Evolutionary conservation across 1,140 invertebrate genomes (phyloP).

Genomic region (Sesamia nonagrioides): DNA sequence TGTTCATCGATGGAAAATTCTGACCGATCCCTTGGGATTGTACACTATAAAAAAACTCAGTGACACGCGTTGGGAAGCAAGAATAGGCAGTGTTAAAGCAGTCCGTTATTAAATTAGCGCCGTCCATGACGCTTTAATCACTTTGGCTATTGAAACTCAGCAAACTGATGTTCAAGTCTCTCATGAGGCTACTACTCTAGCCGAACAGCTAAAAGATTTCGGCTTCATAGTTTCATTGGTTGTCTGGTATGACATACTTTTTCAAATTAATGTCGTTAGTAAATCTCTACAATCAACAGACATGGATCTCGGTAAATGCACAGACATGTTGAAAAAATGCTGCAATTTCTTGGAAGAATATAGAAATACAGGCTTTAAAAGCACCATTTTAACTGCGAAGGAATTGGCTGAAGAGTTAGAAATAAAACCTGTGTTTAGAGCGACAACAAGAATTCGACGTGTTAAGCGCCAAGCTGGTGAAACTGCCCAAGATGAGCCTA

Average conservation of each 20-base stretch:
- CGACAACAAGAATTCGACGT: constrained; percentile 36
- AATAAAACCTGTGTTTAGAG: constrained; percentile 59
- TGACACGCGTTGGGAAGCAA: constrained; percentile 59
- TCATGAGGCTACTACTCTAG: constrained; percentile 58
- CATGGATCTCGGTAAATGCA: constrained; percentile 64
- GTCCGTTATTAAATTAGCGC: constrained; percentile 4
- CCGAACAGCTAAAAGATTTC: constrained; percentile 58
- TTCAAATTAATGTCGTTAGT: constrained; percentile 62
- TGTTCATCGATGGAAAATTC: constrained; percentile 61
- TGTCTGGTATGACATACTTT: constrained; percentile 67
- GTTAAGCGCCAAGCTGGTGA: constrained; percentile 60
- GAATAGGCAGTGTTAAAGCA: constrained; percentile 53
- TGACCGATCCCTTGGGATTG: constrained; percentile 55
- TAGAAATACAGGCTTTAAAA: constrained; percentile 65
- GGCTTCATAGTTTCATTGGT: constrained; percentile 58
- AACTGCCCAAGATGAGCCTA: constrained; percentile 54
- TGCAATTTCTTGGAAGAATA: constrained; percentile 66
- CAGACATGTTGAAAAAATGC: constrained; percentile 62
- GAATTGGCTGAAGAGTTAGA: constrained; percentile 60
- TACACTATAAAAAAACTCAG: constrained; percentile 58
- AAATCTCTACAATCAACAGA: constrained; percentile 62
- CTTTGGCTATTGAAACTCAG: constrained; percentile 57
- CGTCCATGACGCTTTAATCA: constrained; percentile 54
- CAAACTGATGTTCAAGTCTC: constrained; percentile 61
- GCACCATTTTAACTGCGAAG: constrained; percentile 62